These are phyloP conservation scores for Semnopithecus entellus DNA, from an alignment of 2,113 vertebrate genomes.

Conservation along the genomic window DNA sequence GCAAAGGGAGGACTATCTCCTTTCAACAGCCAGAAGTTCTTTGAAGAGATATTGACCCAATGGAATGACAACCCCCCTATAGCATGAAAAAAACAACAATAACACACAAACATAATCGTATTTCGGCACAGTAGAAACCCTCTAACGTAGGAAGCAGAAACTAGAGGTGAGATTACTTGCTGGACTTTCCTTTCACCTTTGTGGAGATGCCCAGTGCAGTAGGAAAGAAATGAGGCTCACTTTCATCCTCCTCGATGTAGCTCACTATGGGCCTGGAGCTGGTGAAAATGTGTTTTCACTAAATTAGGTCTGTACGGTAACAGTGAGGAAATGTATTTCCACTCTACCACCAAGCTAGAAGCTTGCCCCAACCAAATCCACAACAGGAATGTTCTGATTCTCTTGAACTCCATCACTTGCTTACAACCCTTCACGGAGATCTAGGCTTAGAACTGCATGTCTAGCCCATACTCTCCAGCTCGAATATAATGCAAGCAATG, in stretches of 20 bases:
- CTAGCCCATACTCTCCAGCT: neutral
- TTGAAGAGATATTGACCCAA: neutral
- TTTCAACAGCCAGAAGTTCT: neutral
- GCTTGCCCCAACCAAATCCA: neutral
- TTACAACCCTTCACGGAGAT: neutral
- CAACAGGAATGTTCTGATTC: neutral
- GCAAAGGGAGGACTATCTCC: neutral
- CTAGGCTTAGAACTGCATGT: neutral
- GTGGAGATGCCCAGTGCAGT: rapidly evolving
- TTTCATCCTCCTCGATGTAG: neutral
- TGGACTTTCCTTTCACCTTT: neutral
- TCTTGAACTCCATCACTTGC: neutral
- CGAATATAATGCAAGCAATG: neutral
- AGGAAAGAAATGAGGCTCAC: neutral
- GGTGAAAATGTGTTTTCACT: neutral
- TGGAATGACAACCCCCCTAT: neutral
- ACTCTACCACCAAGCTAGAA: neutral
- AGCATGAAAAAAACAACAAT: neutral
- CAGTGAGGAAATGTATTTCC: neutral
- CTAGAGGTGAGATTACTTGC: neutral
- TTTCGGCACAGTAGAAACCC: neutral
- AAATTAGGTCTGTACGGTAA: neutral
- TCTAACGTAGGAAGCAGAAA: neutral
- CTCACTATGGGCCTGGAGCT: neutral
- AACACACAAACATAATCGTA: neutral